A percentile compares a stretch with the other conserved stretches of the same genome.
Conservation (phyloP, 2,113 vertebrate genomes). For the Bos javanicus region DNA sequence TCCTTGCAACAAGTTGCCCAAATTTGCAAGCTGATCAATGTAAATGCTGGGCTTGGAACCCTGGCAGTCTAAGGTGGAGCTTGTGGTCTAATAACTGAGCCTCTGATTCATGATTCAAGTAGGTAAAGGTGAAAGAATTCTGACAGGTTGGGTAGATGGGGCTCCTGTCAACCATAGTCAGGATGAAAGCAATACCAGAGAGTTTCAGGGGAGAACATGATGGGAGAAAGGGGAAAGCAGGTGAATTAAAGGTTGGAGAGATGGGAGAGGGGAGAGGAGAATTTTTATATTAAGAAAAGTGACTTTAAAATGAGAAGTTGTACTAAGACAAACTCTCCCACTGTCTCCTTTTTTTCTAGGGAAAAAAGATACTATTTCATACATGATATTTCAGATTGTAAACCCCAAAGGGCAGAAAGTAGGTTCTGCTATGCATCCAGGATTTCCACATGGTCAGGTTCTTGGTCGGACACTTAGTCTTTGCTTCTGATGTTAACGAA, state of each 20-base stretch:
- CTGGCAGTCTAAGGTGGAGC: not conserved
- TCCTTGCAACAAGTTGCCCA: not conserved
- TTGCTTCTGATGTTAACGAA: not conserved
- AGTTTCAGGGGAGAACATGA: not conserved
- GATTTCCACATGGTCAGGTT: rapidly evolving
- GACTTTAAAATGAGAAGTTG: not conserved
- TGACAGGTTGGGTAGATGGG: not conserved
- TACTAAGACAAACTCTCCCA: not conserved
- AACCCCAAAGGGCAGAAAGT: not conserved
- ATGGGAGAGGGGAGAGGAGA: not conserved
- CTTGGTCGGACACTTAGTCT: not conserved
- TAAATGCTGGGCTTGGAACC: not conserved
- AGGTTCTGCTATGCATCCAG: not conserved
- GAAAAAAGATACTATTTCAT: not conserved
- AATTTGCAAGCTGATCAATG: not conserved
- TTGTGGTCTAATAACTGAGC: no score
- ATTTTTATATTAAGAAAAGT: not conserved
- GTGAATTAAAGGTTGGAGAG: not conserved
- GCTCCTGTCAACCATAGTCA: not conserved
- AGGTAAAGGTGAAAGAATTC: not conserved
- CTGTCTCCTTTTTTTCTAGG: not conserved
- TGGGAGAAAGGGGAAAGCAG: not conserved
- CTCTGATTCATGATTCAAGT: not conserved
- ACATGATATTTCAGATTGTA: not conserved
- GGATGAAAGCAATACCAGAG: not conserved